phyloP scores from a whole-genome alignment of 2,113 vertebrate species.

The Chaetorhynchus papuensis region DNA sequence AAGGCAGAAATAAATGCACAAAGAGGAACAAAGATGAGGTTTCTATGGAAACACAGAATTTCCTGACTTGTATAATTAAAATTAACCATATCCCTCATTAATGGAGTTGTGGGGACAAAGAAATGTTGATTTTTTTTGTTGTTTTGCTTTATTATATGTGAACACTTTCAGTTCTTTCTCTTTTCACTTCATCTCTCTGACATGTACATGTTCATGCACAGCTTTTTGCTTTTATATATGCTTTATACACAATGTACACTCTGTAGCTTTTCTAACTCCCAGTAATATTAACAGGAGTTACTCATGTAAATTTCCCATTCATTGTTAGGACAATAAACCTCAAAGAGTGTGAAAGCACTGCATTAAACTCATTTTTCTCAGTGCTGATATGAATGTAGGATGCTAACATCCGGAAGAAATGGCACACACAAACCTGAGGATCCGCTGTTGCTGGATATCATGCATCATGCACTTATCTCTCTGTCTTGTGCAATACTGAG shows the following conservation, averaged over 20 bases:
- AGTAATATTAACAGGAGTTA: not conserved
- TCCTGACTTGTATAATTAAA: conserved; percentile 37
- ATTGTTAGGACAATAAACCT: not conserved
- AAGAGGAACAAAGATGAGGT: conserved; percentile 12
- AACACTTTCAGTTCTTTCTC: not conserved
- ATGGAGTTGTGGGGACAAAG: not conserved
- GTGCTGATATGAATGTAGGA: not conserved
- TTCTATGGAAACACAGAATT: conserved; percentile 62
- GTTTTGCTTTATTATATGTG: not conserved
- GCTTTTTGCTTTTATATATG: not conserved
- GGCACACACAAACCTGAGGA: not conserved
- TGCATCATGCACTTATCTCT: not conserved
- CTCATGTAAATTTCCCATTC: not conserved
- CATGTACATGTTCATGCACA: rapidly evolving
- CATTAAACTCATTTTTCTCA: conserved; percentile 17
- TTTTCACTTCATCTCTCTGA: not conserved
- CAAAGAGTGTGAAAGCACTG: not conserved
- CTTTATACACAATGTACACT: not conserved
- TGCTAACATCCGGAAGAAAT: not conserved
- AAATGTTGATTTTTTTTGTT: not conserved
- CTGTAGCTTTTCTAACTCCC: not conserved
- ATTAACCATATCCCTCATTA: conserved; percentile 30
- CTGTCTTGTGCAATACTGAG: not conserved
- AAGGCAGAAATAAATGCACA: not conserved
- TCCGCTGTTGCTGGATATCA: not conserved